phyloP scores from a whole-genome alignment of 2,113 vertebrate genomes.

The Scatophagus argus region DNA sequence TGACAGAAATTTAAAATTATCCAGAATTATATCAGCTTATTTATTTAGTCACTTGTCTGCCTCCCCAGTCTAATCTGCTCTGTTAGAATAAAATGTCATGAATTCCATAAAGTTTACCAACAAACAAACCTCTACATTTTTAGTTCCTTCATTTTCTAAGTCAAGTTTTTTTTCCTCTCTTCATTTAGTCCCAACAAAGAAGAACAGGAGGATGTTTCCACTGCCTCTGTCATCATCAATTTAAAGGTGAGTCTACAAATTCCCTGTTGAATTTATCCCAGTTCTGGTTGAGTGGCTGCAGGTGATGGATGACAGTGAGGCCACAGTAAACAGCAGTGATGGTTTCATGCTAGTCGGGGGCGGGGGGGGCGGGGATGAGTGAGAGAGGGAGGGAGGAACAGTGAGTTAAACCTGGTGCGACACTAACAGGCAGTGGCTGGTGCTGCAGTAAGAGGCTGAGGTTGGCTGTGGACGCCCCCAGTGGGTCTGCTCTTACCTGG shows the following conservation, averaged over 20 bases:
- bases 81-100: too few species aligned
- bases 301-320: conserved; percentile 52
- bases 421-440: conserved; percentile 99
- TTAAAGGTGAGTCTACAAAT: background rate
- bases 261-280: conserved; percentile 42
- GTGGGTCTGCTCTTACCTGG: conserved; percentile 99
- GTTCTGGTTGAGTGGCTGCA: conserved; percentile 50
- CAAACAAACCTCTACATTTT: too few species aligned
- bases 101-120: too few species aligned
- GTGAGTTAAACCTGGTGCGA: conserved; percentile 94
- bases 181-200: background rate
- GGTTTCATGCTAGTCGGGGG: conserved; percentile 71
- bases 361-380: too few species aligned
- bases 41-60: background rate
- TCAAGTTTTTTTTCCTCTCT: background rate
- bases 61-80: background rate
- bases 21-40: background rate
- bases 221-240: background rate
- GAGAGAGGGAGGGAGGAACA: conserved; percentile 85
- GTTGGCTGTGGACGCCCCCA: conserved; percentile 99
- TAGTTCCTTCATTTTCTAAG: too few species aligned
- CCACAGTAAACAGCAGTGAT: conserved; percentile 60
- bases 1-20: background rate
- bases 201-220: background rate
- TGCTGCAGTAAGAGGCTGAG: conserved; percentile 99